Evolutionary conservation across 2,888 invertebrate species (phyloP).

Genomic region (Macaria notata): DNA sequence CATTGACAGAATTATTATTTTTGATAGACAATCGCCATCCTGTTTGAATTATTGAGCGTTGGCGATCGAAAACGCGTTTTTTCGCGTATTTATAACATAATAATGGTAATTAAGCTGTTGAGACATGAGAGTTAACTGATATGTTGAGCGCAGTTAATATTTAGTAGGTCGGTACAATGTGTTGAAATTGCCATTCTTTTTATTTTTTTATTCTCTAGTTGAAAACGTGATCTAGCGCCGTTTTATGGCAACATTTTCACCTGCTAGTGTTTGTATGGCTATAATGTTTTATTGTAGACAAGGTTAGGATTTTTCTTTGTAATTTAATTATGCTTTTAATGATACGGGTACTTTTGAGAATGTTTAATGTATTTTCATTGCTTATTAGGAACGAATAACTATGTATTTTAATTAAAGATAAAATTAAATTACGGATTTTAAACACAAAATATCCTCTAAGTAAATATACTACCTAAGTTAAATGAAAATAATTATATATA

Average conservation of each 20-base stretch:
- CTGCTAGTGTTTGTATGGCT: not conserved
- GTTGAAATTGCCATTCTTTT: constrained; percentile 14
- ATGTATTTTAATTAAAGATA: no score
- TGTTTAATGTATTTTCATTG: not conserved
- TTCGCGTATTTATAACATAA: constrained; percentile 50
- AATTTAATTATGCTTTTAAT: no score
- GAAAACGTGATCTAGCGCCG: constrained; percentile 11
- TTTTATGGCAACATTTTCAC: constrained; percentile 13
- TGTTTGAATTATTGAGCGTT: constrained; percentile 67
- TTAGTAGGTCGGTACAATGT: constrained; percentile 26
- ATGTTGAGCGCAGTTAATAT: constrained; percentile 11
- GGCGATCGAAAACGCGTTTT: constrained; percentile 39
- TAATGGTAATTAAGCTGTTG: constrained; percentile 46
- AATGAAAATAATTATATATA: no score
- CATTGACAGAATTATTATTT: constrained; percentile 79
- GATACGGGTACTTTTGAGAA: not conserved
- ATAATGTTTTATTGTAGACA: constrained; percentile 1
- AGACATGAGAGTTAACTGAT: constrained; percentile 1
- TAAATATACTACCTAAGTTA: no score
- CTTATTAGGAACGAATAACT: no score
- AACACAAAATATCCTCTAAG: no score
- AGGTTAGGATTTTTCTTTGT: not conserved
- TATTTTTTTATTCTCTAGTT: constrained; percentile 6
- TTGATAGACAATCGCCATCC: constrained; percentile 69
- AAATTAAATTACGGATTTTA: no score